A percentile compares a stretch with the other conserved stretches of the same genome.
Conservation (phyloP, 1,140 invertebrate species). For the Bombus waltoni region DNA sequence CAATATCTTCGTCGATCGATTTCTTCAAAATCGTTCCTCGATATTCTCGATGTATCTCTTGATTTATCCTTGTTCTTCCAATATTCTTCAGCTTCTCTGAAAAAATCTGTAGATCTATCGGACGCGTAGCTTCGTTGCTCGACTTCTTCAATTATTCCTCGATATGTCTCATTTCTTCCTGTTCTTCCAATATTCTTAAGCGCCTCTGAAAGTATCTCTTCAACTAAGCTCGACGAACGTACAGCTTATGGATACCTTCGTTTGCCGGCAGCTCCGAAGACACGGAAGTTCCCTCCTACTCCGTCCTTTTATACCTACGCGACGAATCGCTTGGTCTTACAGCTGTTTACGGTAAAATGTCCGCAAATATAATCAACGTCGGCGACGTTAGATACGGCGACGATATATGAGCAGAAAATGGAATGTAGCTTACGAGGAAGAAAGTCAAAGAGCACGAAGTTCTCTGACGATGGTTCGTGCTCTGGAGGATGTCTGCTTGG, state of each 20-base stretch:
- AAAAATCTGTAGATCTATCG: too few relatives aligned
- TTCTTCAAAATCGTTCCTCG: not conserved
- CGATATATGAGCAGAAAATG: not conserved
- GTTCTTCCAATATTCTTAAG: too few relatives aligned
- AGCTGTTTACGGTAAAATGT: not conserved
- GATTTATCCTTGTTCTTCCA: too few relatives aligned
- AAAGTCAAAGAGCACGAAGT: not conserved
- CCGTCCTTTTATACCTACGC: not conserved
- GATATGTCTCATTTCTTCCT: too few relatives aligned
- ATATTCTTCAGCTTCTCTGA: too few relatives aligned
- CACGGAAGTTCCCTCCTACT: not conserved
- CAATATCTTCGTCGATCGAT: too few relatives aligned
- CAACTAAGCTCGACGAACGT: not conserved
- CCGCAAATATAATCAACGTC: not conserved
- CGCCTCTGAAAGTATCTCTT: not conserved
- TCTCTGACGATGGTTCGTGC: not conserved
- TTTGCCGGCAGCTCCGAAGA: not conserved
- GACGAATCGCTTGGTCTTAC: not conserved
- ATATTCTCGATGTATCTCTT: not conserved
- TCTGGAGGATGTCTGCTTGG: conserved; percentile 2
- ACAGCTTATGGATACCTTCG: too few relatives aligned
- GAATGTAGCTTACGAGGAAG: not conserved
- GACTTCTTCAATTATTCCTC: not conserved
- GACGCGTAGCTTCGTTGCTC: not conserved
- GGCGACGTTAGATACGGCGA: not conserved